Evolutionary conservation across 2,888 invertebrate genomes (phyloP).

Genomic region (Eilema griseolum): DNA sequence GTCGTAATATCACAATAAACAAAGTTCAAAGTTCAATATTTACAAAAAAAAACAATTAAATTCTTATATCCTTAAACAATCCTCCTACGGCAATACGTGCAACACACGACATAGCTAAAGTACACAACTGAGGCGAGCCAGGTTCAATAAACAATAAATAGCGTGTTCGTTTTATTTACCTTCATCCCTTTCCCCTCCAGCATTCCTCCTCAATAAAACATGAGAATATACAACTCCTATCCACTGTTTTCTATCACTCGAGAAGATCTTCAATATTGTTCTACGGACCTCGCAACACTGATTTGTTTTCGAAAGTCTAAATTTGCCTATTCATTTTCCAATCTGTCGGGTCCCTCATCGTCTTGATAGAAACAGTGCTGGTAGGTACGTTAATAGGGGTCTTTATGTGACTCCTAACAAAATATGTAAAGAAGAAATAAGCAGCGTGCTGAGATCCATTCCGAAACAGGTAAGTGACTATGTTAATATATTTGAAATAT

Average conservation of each 20-base stretch:
- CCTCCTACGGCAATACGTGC: slow-evolving; percentile 14
- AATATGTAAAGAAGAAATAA: slow-evolving; percentile 14
- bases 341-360: background rate
- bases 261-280: background rate
- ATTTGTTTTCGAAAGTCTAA: background rate
- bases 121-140: slow-evolving; percentile 18
- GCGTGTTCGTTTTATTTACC: slow-evolving; percentile 53
- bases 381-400: background rate
- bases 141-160: slow-evolving; percentile 47
- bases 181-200: slow-evolving; percentile 5
- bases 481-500: background rate
- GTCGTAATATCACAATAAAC: background rate
- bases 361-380: background rate
- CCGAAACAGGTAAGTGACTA: slow-evolving; percentile 15
- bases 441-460: background rate
- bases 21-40: background rate
- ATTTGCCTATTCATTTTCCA: background rate
- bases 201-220: slow-evolving; percentile 1
- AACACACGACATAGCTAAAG: background rate
- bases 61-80: background rate
- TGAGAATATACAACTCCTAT: slow-evolving; percentile 8
- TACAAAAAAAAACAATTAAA: background rate
- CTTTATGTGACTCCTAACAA: slow-evolving; percentile 17
- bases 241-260: background rate
- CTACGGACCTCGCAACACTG: too few species aligned